Evolutionary conservation across 2,888 invertebrate species (phyloP), one percentile per base, ranked within the genome.

Genomic region (Apoderus coryli): DNA sequence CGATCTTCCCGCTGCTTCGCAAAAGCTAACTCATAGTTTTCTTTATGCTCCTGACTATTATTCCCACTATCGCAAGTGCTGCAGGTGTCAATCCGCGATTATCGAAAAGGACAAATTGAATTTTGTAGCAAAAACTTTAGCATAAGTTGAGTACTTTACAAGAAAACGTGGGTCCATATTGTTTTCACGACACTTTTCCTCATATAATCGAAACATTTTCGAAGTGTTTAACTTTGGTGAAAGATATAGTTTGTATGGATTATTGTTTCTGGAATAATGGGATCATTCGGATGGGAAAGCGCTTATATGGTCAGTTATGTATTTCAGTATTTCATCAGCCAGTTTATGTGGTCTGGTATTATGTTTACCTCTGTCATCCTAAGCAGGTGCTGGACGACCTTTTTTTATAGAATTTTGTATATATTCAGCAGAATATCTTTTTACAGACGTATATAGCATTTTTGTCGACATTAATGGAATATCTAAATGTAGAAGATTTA

Each of bases 11-110:
- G 25, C 29, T 38, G 34, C 2, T 6, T 10, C 11, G 30, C 19
- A 32, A 38, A 34, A 14, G 35, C 38, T 22, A 12, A 13, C 14
- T 25, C 11, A 15, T 26, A 38, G 19, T 33, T 33, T 10, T 27
- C 31, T 15, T 22, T 27, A 26, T 38, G 35, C 9, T 38, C 31
- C 6, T 13, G 22, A 5, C 25, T 14, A 10, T 19, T 19, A 19
- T 19, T 19, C 19, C 19, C 19, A 19, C 19, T 19, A 19, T 19
- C 19, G 19, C 19, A 19, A 19, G 19, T 19, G 19, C 19, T 19
- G n/a, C 19, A 19, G n/a, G 19, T 19, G 19, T 19, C 19, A n/a
- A 6, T 19, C 7, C 19, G 19, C 7, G 19, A 7, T 19, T 19
- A n/a, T n/a, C 19, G 19, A n/a, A 19, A n/a, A 19, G 19, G 19